phyloP scores from a whole-genome alignment of 2,797 vertebrate species.

The Pogoniulus pusillus region DNA sequence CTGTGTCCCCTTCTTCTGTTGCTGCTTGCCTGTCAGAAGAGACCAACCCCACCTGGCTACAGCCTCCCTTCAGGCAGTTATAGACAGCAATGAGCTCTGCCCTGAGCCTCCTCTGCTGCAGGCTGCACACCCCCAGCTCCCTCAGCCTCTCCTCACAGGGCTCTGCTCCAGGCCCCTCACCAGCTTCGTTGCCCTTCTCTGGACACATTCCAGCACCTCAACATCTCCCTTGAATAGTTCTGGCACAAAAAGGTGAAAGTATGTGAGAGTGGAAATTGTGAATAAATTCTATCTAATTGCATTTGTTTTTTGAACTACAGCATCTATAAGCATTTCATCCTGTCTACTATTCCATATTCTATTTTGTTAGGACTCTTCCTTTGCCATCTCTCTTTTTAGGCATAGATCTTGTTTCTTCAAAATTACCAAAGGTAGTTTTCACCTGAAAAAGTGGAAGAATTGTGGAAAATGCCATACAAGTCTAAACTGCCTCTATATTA shows the following conservation, averaged over 20 bases:
- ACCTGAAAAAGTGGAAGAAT: background rate
- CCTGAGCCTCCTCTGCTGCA: too few relatives aligned
- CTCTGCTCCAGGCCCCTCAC: too few relatives aligned
- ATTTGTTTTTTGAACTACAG: background rate
- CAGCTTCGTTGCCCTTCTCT: too few relatives aligned
- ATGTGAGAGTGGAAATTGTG: background rate
- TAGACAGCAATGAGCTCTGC: too few relatives aligned
- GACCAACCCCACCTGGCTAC: too few relatives aligned
- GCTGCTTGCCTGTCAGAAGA: too few relatives aligned
- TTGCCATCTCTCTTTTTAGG: background rate
- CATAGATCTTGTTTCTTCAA: background rate
- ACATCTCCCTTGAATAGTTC: too few relatives aligned
- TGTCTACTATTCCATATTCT: background rate
- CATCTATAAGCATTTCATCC: background rate
- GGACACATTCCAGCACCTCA: too few relatives aligned
- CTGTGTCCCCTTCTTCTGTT: too few relatives aligned
- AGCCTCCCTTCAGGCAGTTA: too few relatives aligned
- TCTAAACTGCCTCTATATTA: background rate
- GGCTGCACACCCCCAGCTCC: too few relatives aligned
- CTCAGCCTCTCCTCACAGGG: too few relatives aligned
- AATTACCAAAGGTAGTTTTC: background rate
- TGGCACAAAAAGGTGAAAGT: background rate
- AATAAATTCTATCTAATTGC: background rate
- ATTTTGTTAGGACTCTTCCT: background rate
- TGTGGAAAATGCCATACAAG: background rate